Evolutionary conservation across 2,113 vertebrate genomes (phyloP).

Genomic region (Butastur rufipennis): DNA sequence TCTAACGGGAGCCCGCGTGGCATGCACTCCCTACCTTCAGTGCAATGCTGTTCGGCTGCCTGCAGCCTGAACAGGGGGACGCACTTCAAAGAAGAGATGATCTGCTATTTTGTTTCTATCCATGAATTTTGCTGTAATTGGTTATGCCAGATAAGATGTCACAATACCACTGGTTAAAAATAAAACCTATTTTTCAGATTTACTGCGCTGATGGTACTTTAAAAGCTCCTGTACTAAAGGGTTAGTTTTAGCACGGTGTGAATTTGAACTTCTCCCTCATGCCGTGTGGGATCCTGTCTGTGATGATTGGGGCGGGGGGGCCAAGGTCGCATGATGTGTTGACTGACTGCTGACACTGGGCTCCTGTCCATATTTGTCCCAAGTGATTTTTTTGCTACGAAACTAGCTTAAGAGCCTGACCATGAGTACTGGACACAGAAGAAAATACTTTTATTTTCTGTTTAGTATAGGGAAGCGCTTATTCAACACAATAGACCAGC

Average conservation of each 20-base stretch:
- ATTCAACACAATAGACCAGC: fast-evolving
- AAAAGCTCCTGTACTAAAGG: neutral
- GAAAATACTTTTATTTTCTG: neutral
- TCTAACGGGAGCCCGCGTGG: neutral
- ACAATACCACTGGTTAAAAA: slow-evolving; percentile 78
- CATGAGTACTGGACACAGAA: neutral
- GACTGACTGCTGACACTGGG: neutral
- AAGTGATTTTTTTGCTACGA: neutral
- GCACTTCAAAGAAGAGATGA: slow-evolving; percentile 22
- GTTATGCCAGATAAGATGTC: slow-evolving; percentile 70
- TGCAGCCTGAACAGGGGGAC: neutral
- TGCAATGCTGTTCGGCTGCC: neutral
- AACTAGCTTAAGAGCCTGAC: neutral
- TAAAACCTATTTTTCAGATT: slow-evolving; percentile 83
- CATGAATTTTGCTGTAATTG: slow-evolving; percentile 71
- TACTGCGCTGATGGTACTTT: slow-evolving; percentile 38
- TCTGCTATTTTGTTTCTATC: slow-evolving; percentile 60
- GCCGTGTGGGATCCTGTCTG: fast-evolving
- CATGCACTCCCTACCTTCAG: slow-evolving; percentile 15
- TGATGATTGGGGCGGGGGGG: fast-evolving
- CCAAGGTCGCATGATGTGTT: neutral
- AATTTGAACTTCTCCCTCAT: neutral
- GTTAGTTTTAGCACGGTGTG: neutral
- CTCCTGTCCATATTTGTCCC: fast-evolving
- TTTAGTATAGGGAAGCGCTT: neutral